These are phyloP conservation scores for Anneissia japonica DNA, from an alignment of 35 echinoderm and acorn worm genomes.

Conservation along the genomic window DNA sequence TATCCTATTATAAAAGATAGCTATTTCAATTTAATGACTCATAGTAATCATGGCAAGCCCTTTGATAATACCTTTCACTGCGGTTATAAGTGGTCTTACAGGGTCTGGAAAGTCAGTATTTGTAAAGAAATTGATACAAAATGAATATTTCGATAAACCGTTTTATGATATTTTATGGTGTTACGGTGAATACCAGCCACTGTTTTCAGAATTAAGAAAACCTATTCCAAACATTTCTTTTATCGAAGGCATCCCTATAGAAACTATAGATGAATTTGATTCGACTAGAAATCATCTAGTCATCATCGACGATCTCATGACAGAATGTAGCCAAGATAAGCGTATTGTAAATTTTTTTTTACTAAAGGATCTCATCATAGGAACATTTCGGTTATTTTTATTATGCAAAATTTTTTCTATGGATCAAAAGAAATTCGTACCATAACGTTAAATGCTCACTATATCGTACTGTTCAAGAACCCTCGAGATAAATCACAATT, in stretches of 20 bases:
- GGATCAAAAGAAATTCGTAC: constrained; percentile 16
- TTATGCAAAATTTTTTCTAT: background rate
- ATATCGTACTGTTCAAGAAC: constrained; percentile 37
- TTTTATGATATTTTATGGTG: background rate
- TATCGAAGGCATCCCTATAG: background rate
- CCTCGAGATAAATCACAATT: constrained; percentile 31
- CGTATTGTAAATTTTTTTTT: background rate
- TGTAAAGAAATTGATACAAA: too few species aligned
- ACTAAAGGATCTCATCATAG: background rate
- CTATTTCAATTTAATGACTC: too few species aligned
- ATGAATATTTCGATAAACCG: too few species aligned
- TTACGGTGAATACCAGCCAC: background rate
- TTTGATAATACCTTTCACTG: too few species aligned
- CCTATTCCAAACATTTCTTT: background rate
- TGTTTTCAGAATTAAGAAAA: background rate
- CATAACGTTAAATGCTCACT: constrained; percentile 37
- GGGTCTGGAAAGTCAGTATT: too few species aligned
- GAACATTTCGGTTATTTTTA: background rate
- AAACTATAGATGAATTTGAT: background rate
- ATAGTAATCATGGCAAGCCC: too few species aligned
- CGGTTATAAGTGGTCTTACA: too few species aligned
- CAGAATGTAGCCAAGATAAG: background rate
- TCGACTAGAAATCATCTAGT: background rate
- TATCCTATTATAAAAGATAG: too few species aligned
- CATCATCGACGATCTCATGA: background rate